Conservation (phyloP, 2,113 vertebrate species). For the Puma concolor region DNA sequence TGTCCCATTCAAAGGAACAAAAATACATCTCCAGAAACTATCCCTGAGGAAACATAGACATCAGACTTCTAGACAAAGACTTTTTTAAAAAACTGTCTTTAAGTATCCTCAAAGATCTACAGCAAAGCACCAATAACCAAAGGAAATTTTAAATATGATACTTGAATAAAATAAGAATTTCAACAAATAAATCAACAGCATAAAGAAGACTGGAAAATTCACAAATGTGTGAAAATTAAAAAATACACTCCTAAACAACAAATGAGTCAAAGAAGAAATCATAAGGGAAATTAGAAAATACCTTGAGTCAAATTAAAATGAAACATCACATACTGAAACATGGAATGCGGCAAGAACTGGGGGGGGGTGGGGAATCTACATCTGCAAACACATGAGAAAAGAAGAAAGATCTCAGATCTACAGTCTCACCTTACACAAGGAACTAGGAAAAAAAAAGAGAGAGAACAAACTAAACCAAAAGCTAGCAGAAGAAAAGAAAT, state of each 20-base stretch:
- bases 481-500: not conserved
- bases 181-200: not conserved
- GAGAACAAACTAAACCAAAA: not conserved
- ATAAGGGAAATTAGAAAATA: not conserved
- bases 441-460: not conserved
- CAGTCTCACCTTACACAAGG: not conserved
- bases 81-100: not conserved
- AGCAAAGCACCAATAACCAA: not conserved
- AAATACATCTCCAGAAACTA: not conserved
- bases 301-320: not conserved
- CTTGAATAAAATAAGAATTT: not conserved
- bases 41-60: not conserved
- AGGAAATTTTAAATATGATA: not conserved
- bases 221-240: not conserved
- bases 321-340: not conserved
- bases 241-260: not conserved
- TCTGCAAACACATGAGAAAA: not conserved
- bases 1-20: not conserved
- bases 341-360: not conserved
- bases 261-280: not conserved
- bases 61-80: not conserved
- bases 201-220: slow-evolving; percentile 14
- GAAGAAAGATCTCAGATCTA: not conserved
- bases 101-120: not conserved
- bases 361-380: not conserved